Evolutionary conservation across 2,888 invertebrate species (phyloP).

Genomic region (Cetonia aurata): DNA sequence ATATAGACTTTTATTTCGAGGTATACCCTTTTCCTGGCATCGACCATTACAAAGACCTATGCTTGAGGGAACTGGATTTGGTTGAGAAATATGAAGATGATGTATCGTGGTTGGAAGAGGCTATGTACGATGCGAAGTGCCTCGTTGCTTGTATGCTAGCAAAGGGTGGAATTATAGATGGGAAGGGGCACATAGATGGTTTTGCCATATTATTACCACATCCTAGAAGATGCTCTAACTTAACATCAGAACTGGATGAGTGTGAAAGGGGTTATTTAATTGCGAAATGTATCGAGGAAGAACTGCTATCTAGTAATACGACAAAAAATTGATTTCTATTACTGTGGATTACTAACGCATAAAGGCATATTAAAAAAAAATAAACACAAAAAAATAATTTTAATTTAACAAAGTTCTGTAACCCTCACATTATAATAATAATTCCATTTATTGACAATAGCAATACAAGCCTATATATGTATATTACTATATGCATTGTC

Average conservation of each 20-base stretch:
- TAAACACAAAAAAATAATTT: neutral
- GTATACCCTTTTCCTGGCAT: conserved; percentile 11
- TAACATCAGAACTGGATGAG: neutral
- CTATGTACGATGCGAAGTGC: conserved; percentile 26
- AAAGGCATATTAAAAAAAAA: neutral
- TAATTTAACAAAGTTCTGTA: too few relatives aligned
- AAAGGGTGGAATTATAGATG: conserved; percentile 17
- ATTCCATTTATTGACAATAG: too few relatives aligned
- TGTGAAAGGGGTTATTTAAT: conserved; percentile 33
- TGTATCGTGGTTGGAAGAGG: conserved; percentile 4
- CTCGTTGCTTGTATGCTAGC: conserved; percentile 31
- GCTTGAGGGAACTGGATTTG: conserved; percentile 7
- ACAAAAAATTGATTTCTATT: neutral
- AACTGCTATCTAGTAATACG: conserved; percentile 3
- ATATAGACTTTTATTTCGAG: neutral
- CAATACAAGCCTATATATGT: too few relatives aligned
- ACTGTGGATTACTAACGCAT: too few relatives aligned
- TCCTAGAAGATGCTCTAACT: conserved; percentile 1
- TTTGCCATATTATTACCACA: conserved; percentile 9
- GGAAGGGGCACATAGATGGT: conserved; percentile 12
- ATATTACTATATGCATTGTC: too few relatives aligned
- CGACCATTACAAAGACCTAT: conserved; percentile 23
- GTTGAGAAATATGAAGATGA: neutral
- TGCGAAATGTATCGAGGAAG: conserved; percentile 16
- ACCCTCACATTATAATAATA: too few relatives aligned